Base-by-base conservation (phyloP, 2,113 vertebrate species). In the Trogon melanurus region DNA sequence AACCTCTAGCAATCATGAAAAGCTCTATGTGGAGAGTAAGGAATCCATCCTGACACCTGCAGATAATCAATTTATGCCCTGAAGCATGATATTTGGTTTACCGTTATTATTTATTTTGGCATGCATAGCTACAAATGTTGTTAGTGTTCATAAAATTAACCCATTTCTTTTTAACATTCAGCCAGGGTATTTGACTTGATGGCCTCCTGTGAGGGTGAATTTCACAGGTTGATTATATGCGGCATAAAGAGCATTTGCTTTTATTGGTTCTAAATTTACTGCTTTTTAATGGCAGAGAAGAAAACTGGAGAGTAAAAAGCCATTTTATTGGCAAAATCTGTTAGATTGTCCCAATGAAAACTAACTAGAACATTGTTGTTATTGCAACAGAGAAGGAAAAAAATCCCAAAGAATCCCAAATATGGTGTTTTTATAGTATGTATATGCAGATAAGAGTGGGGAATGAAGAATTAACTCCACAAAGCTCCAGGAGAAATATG, bases 91-190 rank as follows among this genome's bases (percentile, higher is more conserved):
- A 91, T 91, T 81, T 87, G 34, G 62, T 69, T 95, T 91, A 90
- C 27, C 16, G 16, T 90, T 87, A 83, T 80, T 84, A 78, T 84
- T 95, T 80, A 85, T 91, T 93, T 95, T 80, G 45, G 29, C 45
- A 79, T 95, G 57, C 64, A 83, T 86, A 80, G 25, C 34, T 86
- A 78, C 53, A 72, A 96, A 83, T 89, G 25, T 79, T 89, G 51
- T 78, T 91, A 83, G 60, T 60, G 69, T 78, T 95, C 87, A 94
- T 83, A 95, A 94, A 90, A 95, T 88, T 95, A 89, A 75, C 56
- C 56, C 18, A 58, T 25, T 71, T 84, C 44, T 93, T 92, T 91
- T 95, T 90, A 88, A 91, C 70, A 93, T 88, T 95, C 94, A 94
- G 5, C 51, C 25, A 66, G 64, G 11, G 56, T 83, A 65, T 96